Base-by-base conservation (phyloP, 2,113 vertebrate genomes). In the Okapia johnstoni region DNA sequence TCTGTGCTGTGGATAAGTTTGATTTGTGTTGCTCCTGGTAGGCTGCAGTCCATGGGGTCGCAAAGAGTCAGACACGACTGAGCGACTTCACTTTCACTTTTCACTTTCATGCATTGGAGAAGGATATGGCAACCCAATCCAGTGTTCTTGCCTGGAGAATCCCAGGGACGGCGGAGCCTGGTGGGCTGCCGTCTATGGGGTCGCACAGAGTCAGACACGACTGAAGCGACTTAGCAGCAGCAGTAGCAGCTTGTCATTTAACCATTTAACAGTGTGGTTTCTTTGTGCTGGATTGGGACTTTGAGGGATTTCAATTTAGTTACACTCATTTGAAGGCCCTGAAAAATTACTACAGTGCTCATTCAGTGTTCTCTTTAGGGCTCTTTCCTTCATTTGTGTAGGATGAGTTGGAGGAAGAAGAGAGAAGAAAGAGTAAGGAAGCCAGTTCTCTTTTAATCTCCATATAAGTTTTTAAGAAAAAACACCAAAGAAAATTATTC, bases 401-500 rank as follows among this genome's bases (percentile, higher is more conserved):
- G n/a, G 33, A 61, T 93, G 58, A 88, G 21, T 73, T 61, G 15
- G 43, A 66, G 13, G 55, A 81, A 50, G 21, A 85, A 77, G 55
- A 79, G 21, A 89, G 36, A 97, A 30, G 7, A 13, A 50, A 90
- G 30, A 54, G 16, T 33, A 91, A 91, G 48, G 17, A 77, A 95
- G 77, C 10, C 12, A 85, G 58, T 85, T 84, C 4, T 36, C 73
- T 88, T 93, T 73, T 36, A 88, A 80, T 91, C 13, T 91, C 66
- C 12, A 55, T 57, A 85, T 96, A 33, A 70, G 52, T 23, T 54
- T 57, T 91, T 66, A 77, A 83, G 55, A 73, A 73, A 33, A 81
- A 93, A 43, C 10, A 61, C 60, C n/a, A 97, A 88, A 95, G 50
- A 85, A 93, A 92, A 33, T 70, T 76, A 36, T 93, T 85, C 40